Evolutionary conservation across 2,888 invertebrate species (phyloP), one percentile per base, ranked within the genome.

Genomic region (Eupeodes luniger): DNA sequence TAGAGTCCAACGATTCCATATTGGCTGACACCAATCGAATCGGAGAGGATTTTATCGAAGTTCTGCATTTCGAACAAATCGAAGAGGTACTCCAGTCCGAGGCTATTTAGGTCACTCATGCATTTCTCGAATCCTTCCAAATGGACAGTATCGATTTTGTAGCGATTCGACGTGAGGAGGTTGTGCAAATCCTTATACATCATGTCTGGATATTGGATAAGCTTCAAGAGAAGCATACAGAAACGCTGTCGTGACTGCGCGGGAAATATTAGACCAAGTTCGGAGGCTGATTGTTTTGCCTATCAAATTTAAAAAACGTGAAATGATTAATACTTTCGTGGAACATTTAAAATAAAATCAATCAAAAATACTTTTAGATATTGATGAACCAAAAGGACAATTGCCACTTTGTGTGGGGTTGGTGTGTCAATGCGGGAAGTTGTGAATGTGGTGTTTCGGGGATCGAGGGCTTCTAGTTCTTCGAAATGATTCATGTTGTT

Each of bases 121-220:
- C 95, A 94, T 89, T 95, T 95, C 91, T 95, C 94, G 44, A 96
- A 93, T 11, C 94, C 94, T 57, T 95, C 94, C 82, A 93, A 89
- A 90, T 93, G 93, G 6, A 91, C 79, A 0, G 90, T 79, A 78
- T 93, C 92, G 69, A 93, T 91, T 87, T 92, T 91, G 77, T 91
- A 93, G 10, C 91, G 92, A 1, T 90, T 88, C 1, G 92, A 90
- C 5, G 92, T 95, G n/a, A 97, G 93, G 86, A 96, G 93, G 59
- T 94, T 94, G 93, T 96, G 95, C 81, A 96, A 93, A 91, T 96
- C 96, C 90, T 94, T 95, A 89, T 96, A 95, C 82, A 96, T 95
- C 95, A 97, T 95, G 92, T 97, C 97, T 27, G 97, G 96, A 90
- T 96, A 96, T 95, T 96, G 93, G 90, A 98, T 96, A 40, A 98